Evolutionary conservation across 1,140 invertebrate species (phyloP).

Genomic region (Lordiphosa mommai): DNA sequence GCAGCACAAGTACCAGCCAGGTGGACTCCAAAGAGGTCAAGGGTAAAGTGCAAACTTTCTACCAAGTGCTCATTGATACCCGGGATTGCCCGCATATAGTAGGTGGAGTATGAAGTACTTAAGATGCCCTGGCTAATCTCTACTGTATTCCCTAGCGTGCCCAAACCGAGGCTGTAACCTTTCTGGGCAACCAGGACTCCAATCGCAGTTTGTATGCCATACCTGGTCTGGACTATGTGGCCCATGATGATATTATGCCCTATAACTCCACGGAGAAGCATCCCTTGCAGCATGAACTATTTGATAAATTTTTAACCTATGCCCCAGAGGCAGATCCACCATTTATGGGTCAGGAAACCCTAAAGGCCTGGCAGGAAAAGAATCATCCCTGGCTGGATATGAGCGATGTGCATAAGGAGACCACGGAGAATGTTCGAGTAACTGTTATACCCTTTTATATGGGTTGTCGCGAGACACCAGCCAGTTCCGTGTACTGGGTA

Average conservation of each 20-base stretch:
- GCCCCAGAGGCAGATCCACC: slow-evolving; percentile 89
- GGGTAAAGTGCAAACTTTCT: slow-evolving; percentile 95
- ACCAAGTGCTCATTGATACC: slow-evolving; percentile 97
- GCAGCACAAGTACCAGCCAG: neutral
- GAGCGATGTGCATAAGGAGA: slow-evolving; percentile 98
- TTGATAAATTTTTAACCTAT: slow-evolving; percentile 95
- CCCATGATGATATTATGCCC: slow-evolving; percentile 96
- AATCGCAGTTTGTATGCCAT: slow-evolving; percentile 96
- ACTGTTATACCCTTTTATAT: slow-evolving; percentile 98
- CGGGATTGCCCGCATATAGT: slow-evolving; percentile 97
- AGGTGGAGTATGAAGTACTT: slow-evolving; percentile 79
- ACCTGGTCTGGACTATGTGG: slow-evolving; percentile 97
- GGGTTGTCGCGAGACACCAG: slow-evolving; percentile 90
- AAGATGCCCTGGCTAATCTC: neutral
- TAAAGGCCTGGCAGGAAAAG: slow-evolving; percentile 97
- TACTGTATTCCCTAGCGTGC: slow-evolving; percentile 85
- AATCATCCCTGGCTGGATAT: slow-evolving; percentile 98
- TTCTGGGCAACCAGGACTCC: slow-evolving; percentile 96
- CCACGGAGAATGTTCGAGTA: slow-evolving; percentile 95
- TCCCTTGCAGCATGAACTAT: slow-evolving; percentile 95
- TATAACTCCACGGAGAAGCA: slow-evolving; percentile 88
- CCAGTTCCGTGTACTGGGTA: slow-evolving; percentile 95
- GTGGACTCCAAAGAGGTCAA: slow-evolving; percentile 90
- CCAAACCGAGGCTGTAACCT: slow-evolving; percentile 98
- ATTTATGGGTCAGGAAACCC: slow-evolving; percentile 92